phyloP scores from a whole-genome alignment of 2,797 vertebrate genomes.

The Hapalemur alaotrensis region DNA sequence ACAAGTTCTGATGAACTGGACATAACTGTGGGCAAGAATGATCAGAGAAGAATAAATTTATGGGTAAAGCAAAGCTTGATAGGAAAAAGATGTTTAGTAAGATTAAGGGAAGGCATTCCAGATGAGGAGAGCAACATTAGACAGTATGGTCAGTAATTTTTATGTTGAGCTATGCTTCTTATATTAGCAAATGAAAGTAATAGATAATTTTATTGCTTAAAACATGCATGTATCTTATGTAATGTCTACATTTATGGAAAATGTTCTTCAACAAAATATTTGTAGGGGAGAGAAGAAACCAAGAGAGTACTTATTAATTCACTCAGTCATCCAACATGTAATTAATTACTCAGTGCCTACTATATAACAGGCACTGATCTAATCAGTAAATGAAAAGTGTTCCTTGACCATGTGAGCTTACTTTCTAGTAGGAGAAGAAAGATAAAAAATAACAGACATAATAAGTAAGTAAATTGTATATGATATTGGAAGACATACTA shows the following conservation, averaged over 20 bases:
- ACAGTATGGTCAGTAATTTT: not conserved
- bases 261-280: not conserved
- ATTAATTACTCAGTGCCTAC: not conserved
- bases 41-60: not conserved
- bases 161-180: not conserved
- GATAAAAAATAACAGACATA: not conserved
- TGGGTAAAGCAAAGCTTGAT: not conserved
- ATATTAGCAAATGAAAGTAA: not conserved
- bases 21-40: not conserved
- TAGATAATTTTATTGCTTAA: not conserved
- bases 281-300: not conserved
- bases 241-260: not conserved
- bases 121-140: not conserved
- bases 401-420: not conserved
- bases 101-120: not conserved
- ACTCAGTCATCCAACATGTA: not conserved
- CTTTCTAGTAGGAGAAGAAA: not conserved
- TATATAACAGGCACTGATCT: not conserved
- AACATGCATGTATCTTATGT: not conserved
- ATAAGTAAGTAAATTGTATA: not conserved
- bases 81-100: not conserved
- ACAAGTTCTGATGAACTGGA: not conserved
- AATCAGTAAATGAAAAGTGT: slow-evolving; percentile 4
- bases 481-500: not conserved
- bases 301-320: not conserved